phyloP scores from a whole-genome alignment of 2,797 vertebrate genomes.

The Pipistrellus kuhlii region DNA sequence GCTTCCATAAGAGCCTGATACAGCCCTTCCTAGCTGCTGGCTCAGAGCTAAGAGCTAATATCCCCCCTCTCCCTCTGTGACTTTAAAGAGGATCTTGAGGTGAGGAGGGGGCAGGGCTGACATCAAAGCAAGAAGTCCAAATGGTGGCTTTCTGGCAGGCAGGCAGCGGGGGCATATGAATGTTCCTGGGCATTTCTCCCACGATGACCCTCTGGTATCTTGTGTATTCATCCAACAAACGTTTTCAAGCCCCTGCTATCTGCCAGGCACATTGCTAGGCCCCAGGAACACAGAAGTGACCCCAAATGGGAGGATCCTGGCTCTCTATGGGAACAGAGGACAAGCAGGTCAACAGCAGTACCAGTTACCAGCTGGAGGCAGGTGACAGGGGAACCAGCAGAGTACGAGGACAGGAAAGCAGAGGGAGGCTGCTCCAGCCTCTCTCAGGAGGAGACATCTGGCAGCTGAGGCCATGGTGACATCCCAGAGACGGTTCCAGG shows the following conservation, averaged over 20 bases:
- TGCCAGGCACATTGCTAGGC: neutral
- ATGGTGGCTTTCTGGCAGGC: neutral
- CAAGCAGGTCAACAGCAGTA: neutral
- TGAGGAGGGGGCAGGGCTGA: neutral
- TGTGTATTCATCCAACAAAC: neutral
- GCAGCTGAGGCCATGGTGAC: rapidly evolving
- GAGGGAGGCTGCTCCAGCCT: neutral
- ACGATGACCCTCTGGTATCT: neutral
- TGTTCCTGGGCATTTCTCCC: neutral
- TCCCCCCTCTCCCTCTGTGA: neutral
- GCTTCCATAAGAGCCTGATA: neutral
- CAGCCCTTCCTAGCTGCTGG: rapidly evolving
- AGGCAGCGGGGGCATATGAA: neutral
- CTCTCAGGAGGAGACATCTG: neutral
- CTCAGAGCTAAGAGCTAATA: neutral
- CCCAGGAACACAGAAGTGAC: neutral
- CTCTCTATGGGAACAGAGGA: neutral
- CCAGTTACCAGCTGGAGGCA: rapidly evolving
- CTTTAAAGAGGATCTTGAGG: neutral
- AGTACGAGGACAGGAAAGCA: neutral
- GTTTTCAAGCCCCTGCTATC: neutral
- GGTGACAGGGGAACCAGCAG: neutral
- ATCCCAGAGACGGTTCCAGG: too few relatives aligned
- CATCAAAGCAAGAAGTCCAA: neutral
- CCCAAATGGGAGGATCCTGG: neutral